Conservation (phyloP, 92 coral and sea anemone species). For the Siderastrea radians region DNA sequence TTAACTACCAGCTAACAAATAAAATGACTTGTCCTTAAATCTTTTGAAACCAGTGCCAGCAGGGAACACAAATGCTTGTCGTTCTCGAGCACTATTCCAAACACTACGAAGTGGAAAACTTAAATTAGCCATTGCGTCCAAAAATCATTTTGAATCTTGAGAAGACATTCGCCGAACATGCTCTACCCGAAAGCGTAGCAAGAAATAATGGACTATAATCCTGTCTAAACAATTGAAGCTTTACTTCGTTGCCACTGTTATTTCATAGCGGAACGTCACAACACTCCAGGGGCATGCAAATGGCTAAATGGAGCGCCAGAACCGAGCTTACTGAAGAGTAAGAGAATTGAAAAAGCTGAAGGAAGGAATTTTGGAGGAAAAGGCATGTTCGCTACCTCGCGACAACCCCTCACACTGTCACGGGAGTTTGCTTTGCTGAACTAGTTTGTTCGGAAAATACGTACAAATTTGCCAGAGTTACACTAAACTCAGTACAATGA, state of each 20-base stretch:
- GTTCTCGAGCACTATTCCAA: slow-evolving; percentile 37
- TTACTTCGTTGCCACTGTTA: no score
- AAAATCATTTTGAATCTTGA: no score
- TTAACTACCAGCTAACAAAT: slow-evolving; percentile 10
- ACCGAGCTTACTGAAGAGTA: no score
- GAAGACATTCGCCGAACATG: no score
- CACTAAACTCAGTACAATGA: not conserved
- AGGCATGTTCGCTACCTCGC: slow-evolving; percentile 4
- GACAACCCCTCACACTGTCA: slow-evolving; percentile 16
- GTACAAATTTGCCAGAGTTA: not conserved
- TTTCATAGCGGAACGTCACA: no score
- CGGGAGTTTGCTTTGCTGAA: slow-evolving; percentile 12
- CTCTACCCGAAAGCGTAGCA: no score
- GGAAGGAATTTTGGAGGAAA: slow-evolving; percentile 8
- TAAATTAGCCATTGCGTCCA: no score
- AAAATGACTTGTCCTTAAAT: slow-evolving; percentile 27
- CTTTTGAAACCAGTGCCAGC: slow-evolving; percentile 18
- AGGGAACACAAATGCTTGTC: slow-evolving; percentile 31
- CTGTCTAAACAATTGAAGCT: no score
- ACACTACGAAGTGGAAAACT: no score
- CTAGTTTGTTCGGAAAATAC: slow-evolving; percentile 4
- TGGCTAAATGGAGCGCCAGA: no score
- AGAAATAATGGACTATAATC: no score
- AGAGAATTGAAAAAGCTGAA: slow-evolving; percentile 2
- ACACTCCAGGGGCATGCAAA: no score